phyloP scores from a whole-genome alignment of 92 coral and sea anemone species.

The Porites evermanni region DNA sequence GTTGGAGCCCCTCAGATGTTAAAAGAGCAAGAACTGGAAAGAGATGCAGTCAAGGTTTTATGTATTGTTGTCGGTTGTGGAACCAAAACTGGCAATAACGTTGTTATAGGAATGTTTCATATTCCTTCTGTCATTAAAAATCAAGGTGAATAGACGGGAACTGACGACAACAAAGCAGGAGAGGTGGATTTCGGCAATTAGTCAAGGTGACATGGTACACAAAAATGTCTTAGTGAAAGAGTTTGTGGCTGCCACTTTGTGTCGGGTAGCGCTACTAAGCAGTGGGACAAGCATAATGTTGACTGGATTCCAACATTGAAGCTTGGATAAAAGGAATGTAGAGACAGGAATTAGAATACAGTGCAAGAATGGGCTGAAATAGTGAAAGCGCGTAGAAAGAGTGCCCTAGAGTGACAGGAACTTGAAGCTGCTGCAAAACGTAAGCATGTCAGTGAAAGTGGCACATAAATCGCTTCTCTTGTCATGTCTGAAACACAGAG shows the following conservation, averaged over 20 bases:
- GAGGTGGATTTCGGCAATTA: slow-evolving; percentile 63
- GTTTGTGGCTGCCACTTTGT: slow-evolving; percentile 64
- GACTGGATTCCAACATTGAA: slow-evolving; percentile 47
- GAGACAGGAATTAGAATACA: background rate
- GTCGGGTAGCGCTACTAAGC: slow-evolving; percentile 12
- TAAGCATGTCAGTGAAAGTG: slow-evolving; percentile 8
- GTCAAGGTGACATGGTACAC: slow-evolving; percentile 52
- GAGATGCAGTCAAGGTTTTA: too few species aligned
- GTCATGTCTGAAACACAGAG: slow-evolving; percentile 18
- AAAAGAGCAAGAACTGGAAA: too few species aligned
- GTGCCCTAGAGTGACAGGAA: slow-evolving; percentile 10
- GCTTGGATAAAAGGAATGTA: slow-evolving; percentile 1
- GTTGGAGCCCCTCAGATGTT: too few species aligned
- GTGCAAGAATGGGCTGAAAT: slow-evolving; percentile 12
- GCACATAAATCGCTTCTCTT: slow-evolving; percentile 16
- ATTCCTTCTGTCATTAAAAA: too few species aligned
- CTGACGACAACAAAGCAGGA: slow-evolving; percentile 39
- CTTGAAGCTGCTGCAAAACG: background rate
- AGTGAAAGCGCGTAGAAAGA: slow-evolving; percentile 12
- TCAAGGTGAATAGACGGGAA: slow-evolving; percentile 56
- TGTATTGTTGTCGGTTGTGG: too few species aligned
- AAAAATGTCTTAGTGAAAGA: slow-evolving; percentile 46
- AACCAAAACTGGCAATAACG: too few species aligned
- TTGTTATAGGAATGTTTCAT: too few species aligned
- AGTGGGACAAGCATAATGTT: slow-evolving; percentile 41